A percentile compares a stretch with the other conserved stretches of the same genome.
These are phyloP conservation scores for Eupeodes corollae DNA, from an alignment of 1,140 invertebrate species.

Conservation along the genomic window DNA sequence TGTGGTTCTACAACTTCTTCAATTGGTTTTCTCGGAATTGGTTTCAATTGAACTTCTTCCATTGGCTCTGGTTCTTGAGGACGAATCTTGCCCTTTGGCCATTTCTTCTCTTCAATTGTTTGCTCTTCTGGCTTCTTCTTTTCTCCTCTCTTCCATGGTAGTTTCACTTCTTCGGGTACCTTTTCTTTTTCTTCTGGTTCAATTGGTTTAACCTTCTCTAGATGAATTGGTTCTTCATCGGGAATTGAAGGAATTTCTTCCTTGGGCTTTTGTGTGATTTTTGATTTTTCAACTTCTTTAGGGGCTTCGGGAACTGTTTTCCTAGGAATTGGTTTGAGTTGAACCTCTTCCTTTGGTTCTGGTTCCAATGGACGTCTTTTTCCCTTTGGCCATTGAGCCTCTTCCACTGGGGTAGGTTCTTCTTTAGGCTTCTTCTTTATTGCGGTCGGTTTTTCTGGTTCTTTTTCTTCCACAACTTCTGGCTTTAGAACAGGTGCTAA, in stretches of 20 bases:
- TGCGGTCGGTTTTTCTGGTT: slow-evolving; percentile 26
- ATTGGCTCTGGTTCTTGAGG: slow-evolving; percentile 36
- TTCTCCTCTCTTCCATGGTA: slow-evolving; percentile 33
- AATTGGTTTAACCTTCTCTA: slow-evolving; percentile 31
- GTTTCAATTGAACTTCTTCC: slow-evolving; percentile 41
- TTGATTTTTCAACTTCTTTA: slow-evolving; percentile 24
- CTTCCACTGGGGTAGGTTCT: slow-evolving; percentile 30
- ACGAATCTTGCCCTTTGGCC: slow-evolving; percentile 35
- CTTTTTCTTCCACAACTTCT: slow-evolving; percentile 22
- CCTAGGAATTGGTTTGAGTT: slow-evolving; percentile 30
- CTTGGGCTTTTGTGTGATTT: slow-evolving; percentile 28
- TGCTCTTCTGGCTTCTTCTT: slow-evolving; percentile 35
- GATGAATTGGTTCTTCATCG: slow-evolving; percentile 24
- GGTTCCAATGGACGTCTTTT: slow-evolving; percentile 20
- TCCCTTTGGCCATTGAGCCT: slow-evolving; percentile 21
- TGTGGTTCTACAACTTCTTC: slow-evolving; percentile 30
- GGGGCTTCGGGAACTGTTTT: slow-evolving; percentile 24
- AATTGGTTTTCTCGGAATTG: slow-evolving; percentile 33
- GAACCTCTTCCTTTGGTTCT: slow-evolving; percentile 25
- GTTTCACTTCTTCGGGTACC: slow-evolving; percentile 26
- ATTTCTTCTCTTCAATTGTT: slow-evolving; percentile 36
- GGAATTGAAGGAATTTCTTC: slow-evolving; percentile 27
- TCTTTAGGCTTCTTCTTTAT: slow-evolving; percentile 33
- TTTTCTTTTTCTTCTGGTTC: slow-evolving; percentile 25
- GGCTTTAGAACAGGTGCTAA: slow-evolving; percentile 22